These are phyloP conservation scores for Cephalotes varians DNA, from an alignment of 2,888 invertebrate species.

Conservation along the genomic window DNA sequence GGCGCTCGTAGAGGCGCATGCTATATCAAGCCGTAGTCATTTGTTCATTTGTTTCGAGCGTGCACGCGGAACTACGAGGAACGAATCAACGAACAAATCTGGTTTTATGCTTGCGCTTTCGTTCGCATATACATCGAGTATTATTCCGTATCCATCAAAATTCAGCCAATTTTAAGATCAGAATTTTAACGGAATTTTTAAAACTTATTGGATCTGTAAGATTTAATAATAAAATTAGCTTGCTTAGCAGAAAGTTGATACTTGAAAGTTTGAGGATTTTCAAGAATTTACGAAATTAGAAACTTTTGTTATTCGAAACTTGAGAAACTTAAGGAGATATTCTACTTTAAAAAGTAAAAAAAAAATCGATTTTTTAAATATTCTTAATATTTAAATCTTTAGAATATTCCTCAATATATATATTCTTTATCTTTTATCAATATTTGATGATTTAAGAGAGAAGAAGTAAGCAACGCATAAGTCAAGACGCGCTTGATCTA, in stretches of 20 bases:
- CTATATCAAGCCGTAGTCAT: not conserved
- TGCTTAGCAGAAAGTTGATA: not conserved
- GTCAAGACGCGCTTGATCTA: no score
- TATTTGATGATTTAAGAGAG: no score
- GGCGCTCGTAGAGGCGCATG: conserved; percentile 5
- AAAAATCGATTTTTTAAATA: no score
- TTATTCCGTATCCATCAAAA: not conserved
- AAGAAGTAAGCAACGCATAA: no score
- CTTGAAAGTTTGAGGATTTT: not conserved
- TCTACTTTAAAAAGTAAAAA: no score
- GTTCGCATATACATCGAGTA: not conserved
- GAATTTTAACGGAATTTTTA: not conserved
- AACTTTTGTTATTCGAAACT: not conserved
- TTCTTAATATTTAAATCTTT: no score
- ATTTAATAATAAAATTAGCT: not conserved
- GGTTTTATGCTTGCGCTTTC: not conserved
- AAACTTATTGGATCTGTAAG: no score
- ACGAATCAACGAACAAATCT: not conserved
- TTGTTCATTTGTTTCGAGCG: not conserved
- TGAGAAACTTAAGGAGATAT: not conserved
- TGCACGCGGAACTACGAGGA: conserved; percentile 5
- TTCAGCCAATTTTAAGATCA: not conserved
- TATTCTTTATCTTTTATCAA: no score
- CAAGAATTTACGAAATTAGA: not conserved
- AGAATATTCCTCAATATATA: no score